Evolutionary conservation across 92 coral and sea anemone species (phyloP), one percentile per base, ranked within the genome.

Genomic region (Epizoanthus rinbou): DNA sequence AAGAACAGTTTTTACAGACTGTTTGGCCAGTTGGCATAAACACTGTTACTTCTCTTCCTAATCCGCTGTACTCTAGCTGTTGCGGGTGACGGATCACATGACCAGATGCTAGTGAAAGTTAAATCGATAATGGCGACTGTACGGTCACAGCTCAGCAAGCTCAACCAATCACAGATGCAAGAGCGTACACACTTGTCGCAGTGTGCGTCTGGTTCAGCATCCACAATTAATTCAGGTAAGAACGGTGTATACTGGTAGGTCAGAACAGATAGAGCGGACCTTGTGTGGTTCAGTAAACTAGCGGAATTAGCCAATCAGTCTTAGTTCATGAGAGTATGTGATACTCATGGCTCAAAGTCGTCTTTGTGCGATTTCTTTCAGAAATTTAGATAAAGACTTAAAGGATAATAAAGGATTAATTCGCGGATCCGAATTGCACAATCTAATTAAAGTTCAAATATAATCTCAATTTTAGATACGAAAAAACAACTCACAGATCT

Each of bases 111-210:
- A 70, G 31, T 47, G 5, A 64, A 47, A 24, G 65, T 83, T 50
- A 93, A 91, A 65, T 71, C 72, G 17, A 78, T 80, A 8, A 85
- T 93, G 93, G 70, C 83, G 11, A 75, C 74, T 23, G 89, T 88
- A 37, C 93, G 93, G 21, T 60, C 82, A 8, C 87, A 84, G 22
- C 87, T 93, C n/a, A 57, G 73, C 76, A 74, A 85, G 17, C 82
- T 90, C 31, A 88, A 84, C 73, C 79, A n/a, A 13, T 70, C 64
- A 45, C 97, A 90, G 52, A 83, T 83, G 41, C 69, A 79, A 13
- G 82, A 85, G 62, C 80, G 97, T 50, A 73, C 52, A 62, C 69
- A 74, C 72, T 17, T 60, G 37, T 62, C 71, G 19, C 82, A 62
- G 65, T 19, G 3, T 14, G 15, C 71, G n/a, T 59, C 33, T 13